Evolutionary conservation across 2,113 vertebrate genomes (phyloP), one percentile per base, ranked within the genome.

Genomic region (Mirounga angustirostris): DNA sequence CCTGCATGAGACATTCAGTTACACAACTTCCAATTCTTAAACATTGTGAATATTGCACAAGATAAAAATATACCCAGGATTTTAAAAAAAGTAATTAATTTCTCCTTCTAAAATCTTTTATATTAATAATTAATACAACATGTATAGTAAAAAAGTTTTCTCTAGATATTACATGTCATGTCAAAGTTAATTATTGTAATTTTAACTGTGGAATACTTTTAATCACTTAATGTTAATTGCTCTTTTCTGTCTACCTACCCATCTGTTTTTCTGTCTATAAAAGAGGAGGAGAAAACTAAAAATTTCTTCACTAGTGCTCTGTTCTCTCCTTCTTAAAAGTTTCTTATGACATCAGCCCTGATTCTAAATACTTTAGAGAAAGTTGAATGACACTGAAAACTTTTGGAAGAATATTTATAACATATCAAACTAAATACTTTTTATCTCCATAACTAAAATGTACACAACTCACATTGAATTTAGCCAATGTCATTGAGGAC

Each of bases 101-200:
- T 98, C 74, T 97, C 73, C 87, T 98, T 97, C 97, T 98, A 30
- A 46, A 98, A 98, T 26, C 9, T 97, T 98, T 97, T 94, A 92
- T 86, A 96, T 94, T 97, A 97, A 97, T 95, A 98, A 98, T 98
- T 98, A 98, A 97, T 96, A 83, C 56, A 97, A 97, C 91, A 96
- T 95, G 36, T 78, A 88, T 97, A 98, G 97, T 87, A 96, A 93
- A 89, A 95, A 98, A 96, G 74, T 98, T 98, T 98, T 97, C 98
- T 98, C 97, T 98, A 97, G 96, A 76, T 98, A 98, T 95, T 97
- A 96, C 58, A 95, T 96, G 74, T 85, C 89, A 92, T 97, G 76
- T 93, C 8, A n/a, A 92, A 97, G 36, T 93, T 98, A 98, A 98
- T 98, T 96, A 98, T 96, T 98, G 30, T 84, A 96, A 95, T 97